Evolutionary conservation across 2,888 invertebrate genomes (phyloP), one percentile per base, ranked within the genome.

Genomic region (Calameuta idolon): DNA sequence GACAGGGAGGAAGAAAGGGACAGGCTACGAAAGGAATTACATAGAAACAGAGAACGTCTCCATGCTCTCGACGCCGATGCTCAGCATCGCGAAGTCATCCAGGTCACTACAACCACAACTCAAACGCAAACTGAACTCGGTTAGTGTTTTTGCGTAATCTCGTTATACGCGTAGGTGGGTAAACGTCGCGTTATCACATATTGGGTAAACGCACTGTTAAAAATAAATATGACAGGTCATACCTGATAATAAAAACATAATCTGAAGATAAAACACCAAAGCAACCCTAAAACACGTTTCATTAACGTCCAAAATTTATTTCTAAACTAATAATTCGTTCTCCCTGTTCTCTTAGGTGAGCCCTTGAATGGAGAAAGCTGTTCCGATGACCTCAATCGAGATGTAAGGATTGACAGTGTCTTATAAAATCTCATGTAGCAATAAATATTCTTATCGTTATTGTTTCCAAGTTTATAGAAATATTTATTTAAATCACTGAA

Each of bases 1-100:
- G 94, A 95, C 87, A 93, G 95, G 85, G 96, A 96, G 89, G 95
- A 95, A 87, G 96, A 96, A 90, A 93, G 95, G 79, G 95, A 95
- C 87, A 93, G 94, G 85, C 92, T 96, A 86, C 93, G 96, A 69
- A 94, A 94, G 84, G 96, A 96, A 90, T 92, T 96, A 86, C 94
- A 95, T 87, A 94, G 94, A 88, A 94, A 95, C 82, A 93, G 95
- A 85, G 96, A 96, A 90, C 94, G 95, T 87, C 92, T 95, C 81
- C 95, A 95, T 89, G 94, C 94, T 84, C 92, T 94, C 30, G 90
- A 91, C 69, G 84, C 85, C 23, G 90, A 91, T 23, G 87, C 88
- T 74, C 90, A 90, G 77, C 88, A 88, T 40, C 87, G 89, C 73
- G 89, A 89, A 74, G 84, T 85, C 40, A 81, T 85, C 33, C 87